Conservation (phyloP, 2,113 vertebrate species). For the Myotis yumanensis region DNA sequence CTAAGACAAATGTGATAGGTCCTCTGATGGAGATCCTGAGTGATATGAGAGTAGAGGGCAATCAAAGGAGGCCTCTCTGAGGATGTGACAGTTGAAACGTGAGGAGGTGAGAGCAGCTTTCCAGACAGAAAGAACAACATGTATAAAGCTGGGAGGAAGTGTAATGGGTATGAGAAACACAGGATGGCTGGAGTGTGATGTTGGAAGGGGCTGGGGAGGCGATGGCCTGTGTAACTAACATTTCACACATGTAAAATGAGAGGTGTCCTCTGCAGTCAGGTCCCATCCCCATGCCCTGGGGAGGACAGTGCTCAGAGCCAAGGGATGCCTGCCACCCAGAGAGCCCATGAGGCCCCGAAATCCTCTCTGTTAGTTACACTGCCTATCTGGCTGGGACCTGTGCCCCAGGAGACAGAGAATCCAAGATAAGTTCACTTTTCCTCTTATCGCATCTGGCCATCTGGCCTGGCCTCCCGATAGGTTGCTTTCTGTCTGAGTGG, state of each 20-base stretch:
- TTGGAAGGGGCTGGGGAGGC: background rate
- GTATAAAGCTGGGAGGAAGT: background rate
- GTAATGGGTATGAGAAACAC: background rate
- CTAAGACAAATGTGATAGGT: background rate
- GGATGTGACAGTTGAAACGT: background rate
- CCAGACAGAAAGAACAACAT: background rate
- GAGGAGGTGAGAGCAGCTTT: background rate
- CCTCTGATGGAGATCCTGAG: background rate
- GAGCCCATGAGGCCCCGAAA: background rate
- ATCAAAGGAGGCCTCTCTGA: background rate
- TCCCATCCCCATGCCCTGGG: no score
- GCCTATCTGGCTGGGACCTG: background rate
- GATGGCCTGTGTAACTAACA: background rate
- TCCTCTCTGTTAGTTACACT: background rate
- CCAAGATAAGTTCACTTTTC: conserved; percentile 38
- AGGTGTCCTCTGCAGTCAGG: background rate
- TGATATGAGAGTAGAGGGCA: background rate
- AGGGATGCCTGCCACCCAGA: background rate
- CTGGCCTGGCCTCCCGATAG: background rate
- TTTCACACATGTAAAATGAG: background rate
- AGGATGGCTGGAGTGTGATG: background rate
- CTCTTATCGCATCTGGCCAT: background rate
- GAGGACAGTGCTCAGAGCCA: background rate
- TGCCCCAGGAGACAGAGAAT: conserved; percentile 30
- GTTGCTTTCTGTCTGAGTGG: background rate